Conservation (phyloP, 2,113 vertebrate genomes). For the Malurus melanocephalus region DNA sequence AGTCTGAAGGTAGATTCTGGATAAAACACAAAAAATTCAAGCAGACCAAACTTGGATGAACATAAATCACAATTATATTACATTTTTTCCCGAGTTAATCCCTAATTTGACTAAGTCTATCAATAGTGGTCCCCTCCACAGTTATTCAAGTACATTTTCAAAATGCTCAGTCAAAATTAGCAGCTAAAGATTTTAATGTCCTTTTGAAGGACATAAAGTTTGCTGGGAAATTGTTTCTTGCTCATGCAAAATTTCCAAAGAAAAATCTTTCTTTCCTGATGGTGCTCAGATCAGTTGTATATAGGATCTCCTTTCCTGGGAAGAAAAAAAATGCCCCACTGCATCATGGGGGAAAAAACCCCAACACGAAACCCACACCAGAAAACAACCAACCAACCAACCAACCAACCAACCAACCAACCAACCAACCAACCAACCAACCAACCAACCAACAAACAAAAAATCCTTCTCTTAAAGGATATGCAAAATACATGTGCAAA, state of each 20-base stretch:
- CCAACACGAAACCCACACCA: neutral
- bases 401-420: neutral
- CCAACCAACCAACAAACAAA: neutral
- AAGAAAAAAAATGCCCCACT: neutral
- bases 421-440: neutral
- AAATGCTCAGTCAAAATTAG: neutral
- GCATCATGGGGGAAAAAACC: fast-evolving
- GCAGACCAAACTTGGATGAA: neutral
- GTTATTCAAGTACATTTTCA: neutral
- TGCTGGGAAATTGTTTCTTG: neutral
- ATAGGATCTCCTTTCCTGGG: neutral
- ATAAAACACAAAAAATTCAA: neutral
- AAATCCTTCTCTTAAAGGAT: neutral
- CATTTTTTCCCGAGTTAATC: neutral
- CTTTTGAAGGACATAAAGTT: neutral
- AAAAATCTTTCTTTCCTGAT: neutral
- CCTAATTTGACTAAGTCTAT: neutral
- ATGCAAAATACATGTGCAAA: neutral
- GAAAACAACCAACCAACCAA: neutral
- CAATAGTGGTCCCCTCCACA: neutral
- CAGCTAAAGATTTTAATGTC: neutral
- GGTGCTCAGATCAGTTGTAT: neutral
- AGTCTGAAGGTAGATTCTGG: neutral
- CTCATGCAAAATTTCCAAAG: neutral
- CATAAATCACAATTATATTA: neutral